Percentiles rank a stretch among this genome's conserved stretches.
Conservation (phyloP, 2,888 invertebrate species). For the Caenorhabditis uteleia region DNA sequence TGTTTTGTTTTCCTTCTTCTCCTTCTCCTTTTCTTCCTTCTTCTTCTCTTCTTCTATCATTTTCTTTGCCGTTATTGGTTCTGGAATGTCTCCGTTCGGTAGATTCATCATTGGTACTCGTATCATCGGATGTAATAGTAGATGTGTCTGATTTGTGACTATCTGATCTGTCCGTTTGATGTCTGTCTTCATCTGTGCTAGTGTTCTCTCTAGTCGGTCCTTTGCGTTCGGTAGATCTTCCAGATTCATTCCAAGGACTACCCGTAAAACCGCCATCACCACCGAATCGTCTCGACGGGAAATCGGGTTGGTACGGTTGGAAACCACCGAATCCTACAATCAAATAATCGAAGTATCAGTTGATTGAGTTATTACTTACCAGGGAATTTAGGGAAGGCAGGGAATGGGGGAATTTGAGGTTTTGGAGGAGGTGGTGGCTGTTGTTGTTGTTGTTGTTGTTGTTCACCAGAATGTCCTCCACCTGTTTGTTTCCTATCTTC, state of each 20-base stretch:
- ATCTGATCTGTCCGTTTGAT: constrained; percentile 31
- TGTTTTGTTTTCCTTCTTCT: constrained; percentile 1
- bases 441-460: constrained; percentile 15
- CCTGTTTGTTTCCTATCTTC: too few species aligned
- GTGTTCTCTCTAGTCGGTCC: constrained; percentile 12
- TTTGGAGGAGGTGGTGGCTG: constrained; percentile 29
- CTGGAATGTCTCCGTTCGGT: constrained; percentile 32
- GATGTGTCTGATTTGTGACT: constrained; percentile 27
- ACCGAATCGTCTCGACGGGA: constrained; percentile 36
- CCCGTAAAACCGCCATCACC: constrained; percentile 42
- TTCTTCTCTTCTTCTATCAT: constrained; percentile 22
- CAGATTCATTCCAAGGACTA: constrained; percentile 40
- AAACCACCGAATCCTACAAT: constrained; percentile 33
- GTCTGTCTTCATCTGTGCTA: constrained; percentile 28
- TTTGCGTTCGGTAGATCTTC: constrained; percentile 34
- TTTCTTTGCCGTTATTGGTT: constrained; percentile 24
- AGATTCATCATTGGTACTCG: constrained; percentile 36
- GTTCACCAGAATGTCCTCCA: constrained; percentile 3
- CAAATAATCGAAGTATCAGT: neutral
- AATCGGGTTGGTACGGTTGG: constrained; percentile 36
- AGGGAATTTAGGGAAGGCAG: constrained; percentile 41
- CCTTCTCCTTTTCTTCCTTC: constrained; percentile 12
- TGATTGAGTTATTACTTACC: constrained; percentile 5
- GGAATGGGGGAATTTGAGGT: constrained; percentile 40
- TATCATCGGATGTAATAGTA: constrained; percentile 33